These are phyloP conservation scores for Colossoma macropomum DNA, from an alignment of 2,113 vertebrate species.

Conservation along the genomic window DNA sequence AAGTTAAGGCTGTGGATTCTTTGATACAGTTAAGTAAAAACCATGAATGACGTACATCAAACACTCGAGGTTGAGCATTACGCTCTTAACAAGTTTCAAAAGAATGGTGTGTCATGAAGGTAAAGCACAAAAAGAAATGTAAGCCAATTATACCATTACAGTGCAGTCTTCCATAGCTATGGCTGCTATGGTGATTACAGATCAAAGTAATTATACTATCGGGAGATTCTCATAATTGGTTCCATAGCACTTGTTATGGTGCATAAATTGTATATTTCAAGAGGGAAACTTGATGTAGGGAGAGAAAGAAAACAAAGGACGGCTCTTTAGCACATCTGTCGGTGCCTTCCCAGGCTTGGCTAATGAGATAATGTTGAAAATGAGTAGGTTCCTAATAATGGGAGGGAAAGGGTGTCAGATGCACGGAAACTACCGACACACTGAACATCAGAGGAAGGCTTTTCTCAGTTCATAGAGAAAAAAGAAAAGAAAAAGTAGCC, in stretches of 20 bases:
- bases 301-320: slow-evolving; percentile 63
- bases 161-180: slow-evolving; percentile 65
- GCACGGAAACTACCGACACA: slow-evolving; percentile 58
- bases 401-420: slow-evolving; percentile 58
- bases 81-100: neutral
- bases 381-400: slow-evolving; percentile 67
- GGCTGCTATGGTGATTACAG: slow-evolving; percentile 69
- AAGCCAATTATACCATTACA: slow-evolving; percentile 63
- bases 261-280: slow-evolving; percentile 64
- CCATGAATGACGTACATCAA: neutral
- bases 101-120: slow-evolving; percentile 31
- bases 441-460: slow-evolving; percentile 57
- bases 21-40: slow-evolving; percentile 42
- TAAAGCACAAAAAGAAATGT: slow-evolving; percentile 40
- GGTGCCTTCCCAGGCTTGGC: slow-evolving; percentile 65
- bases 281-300: slow-evolving; percentile 61
- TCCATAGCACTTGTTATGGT: slow-evolving; percentile 69
- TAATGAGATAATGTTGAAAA: slow-evolving; percentile 67
- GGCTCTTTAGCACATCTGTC: slow-evolving; percentile 65
- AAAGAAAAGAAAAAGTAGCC: neutral
- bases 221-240: slow-evolving; percentile 76
- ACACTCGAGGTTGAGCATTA: neutral
- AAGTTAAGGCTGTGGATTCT: slow-evolving; percentile 34
- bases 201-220: slow-evolving; percentile 77
- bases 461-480: slow-evolving; percentile 29